A percentile compares a stretch with the other conserved stretches of the same genome.
Evolutionary conservation across 1,140 invertebrate species (phyloP).

Genomic region (Pararge aegeria): DNA sequence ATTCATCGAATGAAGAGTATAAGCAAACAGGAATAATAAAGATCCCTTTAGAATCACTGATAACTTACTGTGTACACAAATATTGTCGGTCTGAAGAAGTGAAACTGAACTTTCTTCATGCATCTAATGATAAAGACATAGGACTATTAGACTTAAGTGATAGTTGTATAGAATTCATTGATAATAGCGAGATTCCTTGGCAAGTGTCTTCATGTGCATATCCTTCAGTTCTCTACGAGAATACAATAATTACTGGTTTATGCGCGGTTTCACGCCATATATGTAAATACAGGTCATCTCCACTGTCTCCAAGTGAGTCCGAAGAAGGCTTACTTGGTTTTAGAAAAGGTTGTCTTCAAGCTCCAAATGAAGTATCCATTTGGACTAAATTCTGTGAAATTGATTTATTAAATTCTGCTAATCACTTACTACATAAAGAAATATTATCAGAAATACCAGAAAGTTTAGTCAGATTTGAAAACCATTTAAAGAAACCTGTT

Average conservation of each 20-base stretch:
- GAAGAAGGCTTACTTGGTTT: conserved; percentile 86
- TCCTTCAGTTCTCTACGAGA: conserved; percentile 81
- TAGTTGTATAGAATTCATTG: conserved; percentile 33
- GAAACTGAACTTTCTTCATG: conserved; percentile 45
- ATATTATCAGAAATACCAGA: conserved; percentile 43
- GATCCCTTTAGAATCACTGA: conserved; percentile 63
- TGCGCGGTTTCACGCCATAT: conserved; percentile 86
- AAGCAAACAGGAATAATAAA: conserved; percentile 29
- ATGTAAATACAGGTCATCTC: conserved; percentile 66
- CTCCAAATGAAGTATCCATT: conserved; percentile 91
- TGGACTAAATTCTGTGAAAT: conserved; percentile 97
- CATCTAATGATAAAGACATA: conserved; percentile 11
- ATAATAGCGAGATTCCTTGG: conserved; percentile 48
- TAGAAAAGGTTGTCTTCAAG: conserved; percentile 87
- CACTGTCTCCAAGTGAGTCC: conserved; percentile 46
- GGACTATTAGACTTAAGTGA: conserved; percentile 30
- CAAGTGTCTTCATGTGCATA: conserved; percentile 78
- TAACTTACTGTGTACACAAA: conserved; percentile 69
- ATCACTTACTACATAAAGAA: conserved; percentile 42
- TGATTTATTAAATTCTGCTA: conserved; percentile 84
- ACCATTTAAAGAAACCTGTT: conserved; percentile 91
- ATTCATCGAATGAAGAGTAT: conserved; percentile 31
- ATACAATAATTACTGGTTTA: conserved; percentile 84
- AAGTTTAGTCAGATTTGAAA: conserved; percentile 88
- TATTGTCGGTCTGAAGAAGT: conserved; percentile 51